These are phyloP conservation scores for Panopea generosa DNA, from an alignment of 2,888 invertebrate genomes.

Conservation along the genomic window DNA sequence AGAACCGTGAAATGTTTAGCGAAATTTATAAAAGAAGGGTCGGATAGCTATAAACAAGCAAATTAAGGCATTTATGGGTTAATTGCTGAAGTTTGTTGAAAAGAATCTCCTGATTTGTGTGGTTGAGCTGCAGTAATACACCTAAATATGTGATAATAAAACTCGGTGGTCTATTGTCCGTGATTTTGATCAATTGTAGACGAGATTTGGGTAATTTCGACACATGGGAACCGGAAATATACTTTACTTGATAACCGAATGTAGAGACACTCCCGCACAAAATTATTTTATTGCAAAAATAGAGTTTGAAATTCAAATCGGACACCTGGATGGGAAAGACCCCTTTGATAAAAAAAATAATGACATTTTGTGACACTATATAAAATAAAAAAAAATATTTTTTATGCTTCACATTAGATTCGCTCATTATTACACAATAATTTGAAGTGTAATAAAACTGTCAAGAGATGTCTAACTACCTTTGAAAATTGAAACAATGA, in stretches of 20 bases:
- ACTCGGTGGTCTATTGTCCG: too few species aligned
- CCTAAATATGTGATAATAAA: not conserved
- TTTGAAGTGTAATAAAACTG: not conserved
- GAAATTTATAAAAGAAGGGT: constrained; percentile 44
- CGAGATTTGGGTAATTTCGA: too few species aligned
- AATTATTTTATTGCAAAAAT: too few species aligned
- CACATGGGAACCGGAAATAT: too few species aligned
- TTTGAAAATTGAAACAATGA: not conserved
- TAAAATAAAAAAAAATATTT: constrained; percentile 2
- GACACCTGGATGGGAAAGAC: too few species aligned
- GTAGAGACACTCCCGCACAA: too few species aligned
- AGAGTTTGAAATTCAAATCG: too few species aligned
- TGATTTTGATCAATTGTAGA: too few species aligned
- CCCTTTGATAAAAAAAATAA: too few species aligned
- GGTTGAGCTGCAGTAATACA: not conserved
- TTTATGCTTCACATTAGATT: not conserved
- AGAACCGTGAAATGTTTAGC: constrained; percentile 35
- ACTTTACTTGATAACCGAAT: too few species aligned
- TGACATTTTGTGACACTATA: not conserved
- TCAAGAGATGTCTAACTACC: constrained; percentile 1
- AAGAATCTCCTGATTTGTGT: not conserved
- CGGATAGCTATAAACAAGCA: constrained; percentile 54
- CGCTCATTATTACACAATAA: constrained; percentile 7
- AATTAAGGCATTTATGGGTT: constrained; percentile 56
- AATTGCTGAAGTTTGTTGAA: constrained; percentile 24